These are phyloP conservation scores for Gymnocheta viridis DNA, from an alignment of 2,888 invertebrate species.

Conservation along the genomic window DNA sequence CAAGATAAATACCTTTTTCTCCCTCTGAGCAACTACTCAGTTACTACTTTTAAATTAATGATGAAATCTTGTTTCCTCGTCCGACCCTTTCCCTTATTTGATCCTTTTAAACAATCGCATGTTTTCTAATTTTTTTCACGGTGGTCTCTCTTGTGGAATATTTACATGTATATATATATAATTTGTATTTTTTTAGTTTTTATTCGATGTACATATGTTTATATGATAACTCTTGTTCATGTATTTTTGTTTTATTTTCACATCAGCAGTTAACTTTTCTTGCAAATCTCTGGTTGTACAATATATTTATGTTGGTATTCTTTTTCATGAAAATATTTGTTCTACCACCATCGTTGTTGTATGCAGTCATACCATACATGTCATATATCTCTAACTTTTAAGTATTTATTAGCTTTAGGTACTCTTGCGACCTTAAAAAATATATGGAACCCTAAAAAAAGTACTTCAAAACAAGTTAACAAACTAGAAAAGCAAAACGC, in stretches of 20 bases:
- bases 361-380: constrained; percentile 12
- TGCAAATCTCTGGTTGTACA: background rate
- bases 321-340: constrained; percentile 8
- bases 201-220: background rate
- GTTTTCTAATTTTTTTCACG: no score
- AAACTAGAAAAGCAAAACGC: constrained; percentile 42
- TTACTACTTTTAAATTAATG: no score
- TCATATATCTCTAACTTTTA: constrained; percentile 28
- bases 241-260: background rate
- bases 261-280: constrained; percentile 2
- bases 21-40: no score
- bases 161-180: no score
- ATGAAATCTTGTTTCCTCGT: no score
- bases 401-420: constrained; percentile 66
- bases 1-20: no score
- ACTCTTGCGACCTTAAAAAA: constrained; percentile 56
- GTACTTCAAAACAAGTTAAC: constrained; percentile 13
- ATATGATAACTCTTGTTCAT: background rate
- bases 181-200: background rate
- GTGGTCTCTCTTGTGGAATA: background rate
- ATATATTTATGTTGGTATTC: constrained; percentile 12
- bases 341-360: background rate
- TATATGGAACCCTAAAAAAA: constrained; percentile 11
- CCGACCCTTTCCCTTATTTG: no score
- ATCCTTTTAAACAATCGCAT: no score